Base-by-base conservation (phyloP, 2,113 vertebrate genomes). In the Hippopotamus amphibius region DNA sequence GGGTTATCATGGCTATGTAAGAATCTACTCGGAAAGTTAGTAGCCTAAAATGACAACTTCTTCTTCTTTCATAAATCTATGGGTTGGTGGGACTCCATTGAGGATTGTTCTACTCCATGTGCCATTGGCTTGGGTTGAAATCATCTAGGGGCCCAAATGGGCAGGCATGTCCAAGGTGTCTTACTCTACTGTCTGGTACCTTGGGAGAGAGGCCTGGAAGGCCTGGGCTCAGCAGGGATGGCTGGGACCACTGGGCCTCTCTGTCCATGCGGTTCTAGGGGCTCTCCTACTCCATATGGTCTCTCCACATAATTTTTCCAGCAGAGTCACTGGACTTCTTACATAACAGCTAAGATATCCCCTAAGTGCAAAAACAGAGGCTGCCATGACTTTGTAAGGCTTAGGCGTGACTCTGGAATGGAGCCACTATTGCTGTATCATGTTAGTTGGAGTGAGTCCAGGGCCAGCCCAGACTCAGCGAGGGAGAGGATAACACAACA, bases 11-110 rank as follows among this genome's bases (percentile, higher is more conserved):
- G 41, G 48, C 28, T 68, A 4, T 83, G 17, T 26, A 53, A 22
- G 12, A 90, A 74, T 65, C 28, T 3, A 57, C 4, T 17, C 24
- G 26, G 46, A 81, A 96, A 30, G 5, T 72, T 46, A 68, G 7
- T 37, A 88, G 37, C 17, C 48, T 86, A 74, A 82, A 71, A 55
- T 82, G n/a, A 43, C 3, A 50, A 46, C 57, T 46, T 93, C 8
- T 80, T 79, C 65, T 72, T 96, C 95, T 86, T 76, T 82, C 9
- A 65, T 28, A 77, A 63, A 37, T 57, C 89, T 93, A 3, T 46
- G 28, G 13, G 19, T 63, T 83, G 63, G 22, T 33, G 81, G 19
- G 26, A 83, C 14, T 55, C 41, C 14, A 50, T 28, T 55, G 33
- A 90, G 11, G 24, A 43, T 71, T 50, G 26, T 92, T 80, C 13